Evolutionary conservation across 2,888 invertebrate genomes (phyloP).

Genomic region (Calliphora vomitoria): DNA sequence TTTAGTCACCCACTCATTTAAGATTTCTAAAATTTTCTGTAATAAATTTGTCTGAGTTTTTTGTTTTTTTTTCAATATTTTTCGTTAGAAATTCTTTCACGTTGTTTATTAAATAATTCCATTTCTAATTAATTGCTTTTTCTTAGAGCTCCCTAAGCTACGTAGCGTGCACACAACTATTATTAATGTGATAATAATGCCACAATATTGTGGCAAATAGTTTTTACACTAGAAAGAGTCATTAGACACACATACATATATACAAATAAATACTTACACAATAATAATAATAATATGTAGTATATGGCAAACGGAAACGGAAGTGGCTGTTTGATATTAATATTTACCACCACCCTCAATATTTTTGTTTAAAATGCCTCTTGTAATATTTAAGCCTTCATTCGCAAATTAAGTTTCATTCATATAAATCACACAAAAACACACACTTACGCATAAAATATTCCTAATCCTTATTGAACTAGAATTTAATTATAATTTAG

Average conservation of each 20-base stretch:
- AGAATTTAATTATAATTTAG: constrained; percentile 70
- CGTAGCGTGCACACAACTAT: constrained; percentile 17
- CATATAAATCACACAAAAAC: constrained; percentile 18
- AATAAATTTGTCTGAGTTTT: background rate
- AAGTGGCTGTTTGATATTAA: background rate
- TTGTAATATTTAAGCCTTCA: constrained; percentile 36
- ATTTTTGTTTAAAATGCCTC: constrained; percentile 32
- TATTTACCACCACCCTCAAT: constrained; percentile 3
- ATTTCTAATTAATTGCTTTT: constrained; percentile 65
- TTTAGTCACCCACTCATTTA: background rate
- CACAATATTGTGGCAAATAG: constrained; percentile 60
- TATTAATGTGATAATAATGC: constrained; percentile 64
- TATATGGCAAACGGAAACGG: constrained; percentile 43
- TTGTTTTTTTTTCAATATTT: background rate
- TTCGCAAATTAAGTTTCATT: constrained; percentile 44
- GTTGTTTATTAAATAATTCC: constrained; percentile 53
- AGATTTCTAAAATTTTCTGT: background rate
- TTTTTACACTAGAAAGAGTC: background rate
- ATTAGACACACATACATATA: background rate
- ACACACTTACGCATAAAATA: background rate
- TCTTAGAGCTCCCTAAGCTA: background rate
- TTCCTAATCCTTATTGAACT: constrained; percentile 60
- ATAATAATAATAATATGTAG: background rate
- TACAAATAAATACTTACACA: background rate
- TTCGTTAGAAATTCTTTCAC: constrained; percentile 38